These are phyloP conservation scores for Stramonita haemastoma DNA, from an alignment of 2,888 invertebrate genomes.

Conservation along the genomic window DNA sequence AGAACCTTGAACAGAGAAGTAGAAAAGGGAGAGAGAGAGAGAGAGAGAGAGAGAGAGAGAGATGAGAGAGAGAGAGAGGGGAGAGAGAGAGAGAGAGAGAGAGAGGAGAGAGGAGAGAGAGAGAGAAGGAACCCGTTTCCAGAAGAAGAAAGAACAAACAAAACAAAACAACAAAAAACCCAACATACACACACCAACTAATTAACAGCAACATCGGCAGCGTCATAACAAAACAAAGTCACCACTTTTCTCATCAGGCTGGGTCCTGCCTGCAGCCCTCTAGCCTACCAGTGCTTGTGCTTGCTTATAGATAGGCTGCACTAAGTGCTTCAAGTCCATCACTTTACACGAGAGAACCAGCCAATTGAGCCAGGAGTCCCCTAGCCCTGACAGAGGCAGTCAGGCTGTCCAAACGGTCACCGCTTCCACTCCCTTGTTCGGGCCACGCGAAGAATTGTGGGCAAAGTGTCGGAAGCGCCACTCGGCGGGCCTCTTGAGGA, in stretches of 20 bases:
- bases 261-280: neutral
- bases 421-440: neutral
- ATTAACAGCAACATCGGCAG: neutral
- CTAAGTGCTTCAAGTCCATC: neutral
- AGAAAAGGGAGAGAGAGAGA: neutral
- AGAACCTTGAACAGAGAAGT: neutral
- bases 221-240: neutral
- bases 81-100: neutral
- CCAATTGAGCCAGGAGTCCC: neutral
- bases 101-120: neutral
- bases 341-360: neutral
- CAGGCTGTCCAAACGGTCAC: neutral
- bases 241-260: neutral
- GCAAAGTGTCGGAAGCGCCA: slow-evolving; percentile 33
- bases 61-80: no score
- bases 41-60: neutral
- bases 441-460: neutral
- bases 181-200: neutral
- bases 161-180: neutral
- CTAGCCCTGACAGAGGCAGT: neutral
- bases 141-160: neutral
- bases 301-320: neutral
- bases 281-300: no score
- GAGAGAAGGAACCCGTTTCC: neutral
- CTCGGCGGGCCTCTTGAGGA: slow-evolving; percentile 32